phyloP scores from a whole-genome alignment of 2,888 invertebrate species.

The Chaetogeoica ovagalla region DNA sequence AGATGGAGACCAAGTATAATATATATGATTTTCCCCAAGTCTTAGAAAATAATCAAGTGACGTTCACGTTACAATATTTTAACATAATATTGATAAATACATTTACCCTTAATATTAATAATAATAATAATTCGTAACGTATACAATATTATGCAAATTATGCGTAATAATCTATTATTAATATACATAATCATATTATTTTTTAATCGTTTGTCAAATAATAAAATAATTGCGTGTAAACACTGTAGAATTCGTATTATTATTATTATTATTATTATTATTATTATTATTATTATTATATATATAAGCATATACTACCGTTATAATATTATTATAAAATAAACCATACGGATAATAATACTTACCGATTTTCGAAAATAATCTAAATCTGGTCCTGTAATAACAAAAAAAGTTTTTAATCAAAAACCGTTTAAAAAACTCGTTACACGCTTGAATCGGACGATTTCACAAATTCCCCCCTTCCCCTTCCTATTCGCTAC shows the following conservation, averaged over 20 bases:
- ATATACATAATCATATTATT: too few relatives aligned
- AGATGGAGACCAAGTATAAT: slow-evolving; percentile 30
- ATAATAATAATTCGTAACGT: background rate
- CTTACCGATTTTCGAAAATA: background rate
- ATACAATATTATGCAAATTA: background rate
- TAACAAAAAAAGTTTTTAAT: background rate
- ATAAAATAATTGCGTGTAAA: background rate
- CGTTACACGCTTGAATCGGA: too few relatives aligned
- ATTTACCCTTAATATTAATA: too few relatives aligned
- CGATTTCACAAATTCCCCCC: too few relatives aligned
- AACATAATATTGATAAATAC: too few relatives aligned
- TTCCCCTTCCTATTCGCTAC: too few relatives aligned
- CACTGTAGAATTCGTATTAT: too few relatives aligned
- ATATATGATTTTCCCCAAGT: slow-evolving; percentile 25
- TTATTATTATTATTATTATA: background rate
- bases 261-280: background rate
- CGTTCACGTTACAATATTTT: too few relatives aligned
- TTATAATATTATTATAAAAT: too few relatives aligned
- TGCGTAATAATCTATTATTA: background rate
- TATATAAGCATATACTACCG: too few relatives aligned
- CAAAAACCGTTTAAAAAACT: too few relatives aligned
- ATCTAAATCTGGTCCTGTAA: background rate
- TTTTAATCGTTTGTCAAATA: background rate
- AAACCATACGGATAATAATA: background rate
- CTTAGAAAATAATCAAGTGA: slow-evolving; percentile 14